phyloP scores from a whole-genome alignment of 2,888 invertebrate species.

The Drosophila diplacantha region DNA sequence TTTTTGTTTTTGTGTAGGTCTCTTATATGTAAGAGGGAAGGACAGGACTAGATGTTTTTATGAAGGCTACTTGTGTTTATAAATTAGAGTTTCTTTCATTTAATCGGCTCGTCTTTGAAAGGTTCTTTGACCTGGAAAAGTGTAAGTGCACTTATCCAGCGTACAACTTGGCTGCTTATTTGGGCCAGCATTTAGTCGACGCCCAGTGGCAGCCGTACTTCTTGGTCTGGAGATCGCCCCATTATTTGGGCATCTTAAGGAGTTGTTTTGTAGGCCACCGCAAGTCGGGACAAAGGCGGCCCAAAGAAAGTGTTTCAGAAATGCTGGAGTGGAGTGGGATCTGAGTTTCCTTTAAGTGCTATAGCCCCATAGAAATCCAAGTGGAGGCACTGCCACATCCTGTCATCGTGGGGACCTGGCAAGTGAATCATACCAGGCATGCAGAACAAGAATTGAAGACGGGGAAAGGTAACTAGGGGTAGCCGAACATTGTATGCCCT shows the following conservation, averaged over 20 bases:
- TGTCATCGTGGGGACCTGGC: constrained; percentile 53
- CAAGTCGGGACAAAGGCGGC: constrained; percentile 29
- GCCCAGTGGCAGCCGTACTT: constrained; percentile 1
- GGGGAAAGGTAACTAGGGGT: no score
- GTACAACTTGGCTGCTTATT: background rate
- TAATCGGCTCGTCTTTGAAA: background rate
- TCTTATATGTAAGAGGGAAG: background rate
- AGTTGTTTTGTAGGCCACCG: constrained; percentile 30
- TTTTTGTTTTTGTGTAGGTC: no score
- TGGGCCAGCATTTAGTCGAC: constrained; percentile 19
- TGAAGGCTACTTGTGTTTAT: background rate
- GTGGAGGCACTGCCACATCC: constrained; percentile 66
- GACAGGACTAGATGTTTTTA: background rate
- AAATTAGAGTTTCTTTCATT: background rate
- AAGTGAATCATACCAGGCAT: constrained; percentile 68
- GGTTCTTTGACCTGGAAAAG: background rate
- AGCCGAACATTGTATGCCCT: background rate
- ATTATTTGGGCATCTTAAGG: constrained; percentile 34
- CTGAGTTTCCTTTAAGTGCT: constrained; percentile 35
- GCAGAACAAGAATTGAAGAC: constrained; percentile 31
- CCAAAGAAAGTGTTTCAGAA: constrained; percentile 15
- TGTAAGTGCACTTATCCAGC: constrained; percentile 5
- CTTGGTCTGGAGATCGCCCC: constrained; percentile 11
- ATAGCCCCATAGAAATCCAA: constrained; percentile 43
- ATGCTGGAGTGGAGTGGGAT: constrained; percentile 9